Base-by-base conservation (phyloP, 2,113 vertebrate species). In the Macrotus californicus region DNA sequence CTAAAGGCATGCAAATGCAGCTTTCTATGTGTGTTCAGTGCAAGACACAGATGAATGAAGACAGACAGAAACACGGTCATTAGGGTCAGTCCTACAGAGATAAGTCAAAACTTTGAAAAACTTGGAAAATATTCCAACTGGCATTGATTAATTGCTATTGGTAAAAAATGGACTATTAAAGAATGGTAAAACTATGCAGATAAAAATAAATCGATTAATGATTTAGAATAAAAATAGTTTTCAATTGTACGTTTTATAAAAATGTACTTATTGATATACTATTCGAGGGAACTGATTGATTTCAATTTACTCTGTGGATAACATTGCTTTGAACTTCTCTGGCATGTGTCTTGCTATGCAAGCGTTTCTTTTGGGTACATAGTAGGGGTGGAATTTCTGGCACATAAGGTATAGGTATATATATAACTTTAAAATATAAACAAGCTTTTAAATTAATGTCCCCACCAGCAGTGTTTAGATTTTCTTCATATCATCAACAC, bases 321-420 rank as follows among this genome's bases (percentile, higher is more conserved):
- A 52, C 16, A 3, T 48, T 59, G 3, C 18, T 72, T 16, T 46
- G 31, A 69, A 50, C 7, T 52, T 18, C 13, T 16, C 3, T 13
- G 12, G 46, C 4, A 9, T 12, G 11, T 18, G 36, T 31, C 36
- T 36, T 13, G 9, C 8, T 41, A 1, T 26, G n/a, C 5, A 79
- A 29, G 12, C 11, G 39, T 39, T 87, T 70, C 61, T 56, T n/a
- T 2, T 22, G 56, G 14, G 1, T 14, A 18, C 5, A 22, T 41
- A 66, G 6, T 9, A 72, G 34, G 11, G 46, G 0, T 19, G n/a
- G 8, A 43, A 59, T 29, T 41, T 41, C 70, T 86, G 22, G 52
- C 6, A 67, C 4, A 21, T 11, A 1, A 5, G 4, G 0, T 24
- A 2, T 1, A 21, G 31, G 70, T 46, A 54, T 2, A 7, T 2